Base-by-base conservation (phyloP, 2,797 vertebrate species). In the Phalloptychus januarius region DNA sequence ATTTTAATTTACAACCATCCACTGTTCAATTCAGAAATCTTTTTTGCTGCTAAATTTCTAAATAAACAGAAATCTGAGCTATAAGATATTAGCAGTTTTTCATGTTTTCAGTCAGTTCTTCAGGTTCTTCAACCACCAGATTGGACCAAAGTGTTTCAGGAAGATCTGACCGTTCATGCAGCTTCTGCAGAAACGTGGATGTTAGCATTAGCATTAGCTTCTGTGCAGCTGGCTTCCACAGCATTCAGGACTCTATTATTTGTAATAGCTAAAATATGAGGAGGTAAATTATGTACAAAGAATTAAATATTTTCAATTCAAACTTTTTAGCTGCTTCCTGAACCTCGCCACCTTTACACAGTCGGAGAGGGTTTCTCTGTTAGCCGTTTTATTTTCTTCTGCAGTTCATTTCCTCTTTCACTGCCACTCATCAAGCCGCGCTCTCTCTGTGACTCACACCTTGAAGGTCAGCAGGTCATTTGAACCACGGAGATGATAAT, bases 401-500 rank as follows among this genome's bases (percentile, higher is more conserved):
- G n/a, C 54, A 12, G 28, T 50, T 82, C 38, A 74, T 48, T 78
- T 76, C 20, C 31, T 84, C 28, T 20, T 78, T 71, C 54, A 36
- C 13, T 46, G 7, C 28, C 42, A 52, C 48, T 52, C 50, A 25
- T 15, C 45, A 46, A 11, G n/a, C 15, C 18, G 38, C 25, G 18
- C 15, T 5, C 25, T 36, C 45, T 71, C 4, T 81, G 42, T 61
- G 71, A 74, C 46, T 76, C 75, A 70, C 77, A 79, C 65, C 52
- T 50, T 78, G 78, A 90, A 82, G 85, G 81, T 84, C 74, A 83
- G 72, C 44, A 8, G 76, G 85, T 83, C 76, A 83, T 67, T 80
- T 74, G 28, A 81, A 79, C 74, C 75, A 79, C 78, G 48, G 67
- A 78, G 58, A 80, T 67, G 65, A 83, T 87, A 84, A 90, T 92